phyloP scores from a whole-genome alignment of 2,888 invertebrate genomes.

The Colostygia pectinataria region DNA sequence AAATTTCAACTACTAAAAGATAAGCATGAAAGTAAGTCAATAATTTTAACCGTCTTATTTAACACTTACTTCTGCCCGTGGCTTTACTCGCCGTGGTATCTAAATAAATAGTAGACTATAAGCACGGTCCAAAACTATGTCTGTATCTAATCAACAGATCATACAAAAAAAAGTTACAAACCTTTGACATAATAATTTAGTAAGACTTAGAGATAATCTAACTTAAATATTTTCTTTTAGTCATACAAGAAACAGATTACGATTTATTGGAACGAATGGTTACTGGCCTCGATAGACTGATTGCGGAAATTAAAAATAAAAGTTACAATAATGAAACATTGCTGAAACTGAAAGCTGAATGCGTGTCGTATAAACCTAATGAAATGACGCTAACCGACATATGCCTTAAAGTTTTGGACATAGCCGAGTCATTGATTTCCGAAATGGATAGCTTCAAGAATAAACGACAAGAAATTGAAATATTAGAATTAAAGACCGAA shows the following conservation, averaged over 20 bases:
- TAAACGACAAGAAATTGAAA: slow-evolving; percentile 45
- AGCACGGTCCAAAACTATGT: too few relatives aligned
- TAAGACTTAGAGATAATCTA: background rate
- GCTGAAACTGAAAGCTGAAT: slow-evolving; percentile 35
- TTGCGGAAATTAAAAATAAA: slow-evolving; percentile 39
- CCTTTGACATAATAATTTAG: too few relatives aligned
- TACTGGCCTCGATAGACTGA: slow-evolving; percentile 41
- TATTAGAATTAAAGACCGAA: slow-evolving; percentile 44
- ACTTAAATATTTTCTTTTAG: slow-evolving; percentile 35
- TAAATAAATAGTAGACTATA: too few relatives aligned
- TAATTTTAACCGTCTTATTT: background rate
- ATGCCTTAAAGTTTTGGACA: slow-evolving; percentile 43
- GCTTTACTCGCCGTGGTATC: too few relatives aligned
- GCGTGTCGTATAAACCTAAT: slow-evolving; percentile 18
- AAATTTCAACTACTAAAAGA: slow-evolving; percentile 40
- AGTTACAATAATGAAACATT: slow-evolving; percentile 7
- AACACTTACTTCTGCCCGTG: too few relatives aligned
- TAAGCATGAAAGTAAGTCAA: slow-evolving; percentile 44
- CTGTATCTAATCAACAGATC: too few relatives aligned
- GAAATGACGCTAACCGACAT: slow-evolving; percentile 30
- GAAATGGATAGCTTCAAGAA: slow-evolving; percentile 43
- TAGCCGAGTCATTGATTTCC: slow-evolving; percentile 41
- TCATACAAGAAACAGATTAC: slow-evolving; percentile 34
- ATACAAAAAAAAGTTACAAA: too few relatives aligned
- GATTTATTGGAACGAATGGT: slow-evolving; percentile 36